phyloP scores from a whole-genome alignment of 2,888 invertebrate genomes.

The Syritta pipiens region DNA sequence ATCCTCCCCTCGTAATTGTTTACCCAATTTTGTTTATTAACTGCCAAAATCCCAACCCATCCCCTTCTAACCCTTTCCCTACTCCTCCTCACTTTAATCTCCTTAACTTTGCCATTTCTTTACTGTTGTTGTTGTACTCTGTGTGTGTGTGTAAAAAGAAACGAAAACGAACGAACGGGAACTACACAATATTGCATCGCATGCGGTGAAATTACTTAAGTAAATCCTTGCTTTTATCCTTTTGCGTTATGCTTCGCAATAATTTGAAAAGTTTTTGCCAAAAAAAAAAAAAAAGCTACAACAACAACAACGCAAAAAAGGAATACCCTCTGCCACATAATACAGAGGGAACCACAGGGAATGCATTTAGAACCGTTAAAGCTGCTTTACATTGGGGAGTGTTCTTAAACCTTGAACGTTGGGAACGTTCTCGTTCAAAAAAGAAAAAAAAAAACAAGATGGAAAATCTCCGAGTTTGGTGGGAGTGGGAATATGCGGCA shows the following conservation, averaged over 20 bases:
- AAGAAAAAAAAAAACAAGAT: neutral
- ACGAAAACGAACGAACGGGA: neutral
- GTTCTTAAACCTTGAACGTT: neutral
- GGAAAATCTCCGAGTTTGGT: neutral
- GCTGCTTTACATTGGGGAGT: neutral
- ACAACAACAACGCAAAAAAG: neutral
- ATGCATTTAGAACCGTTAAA: neutral
- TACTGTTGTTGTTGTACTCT: neutral
- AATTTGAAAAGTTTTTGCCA: slow-evolving; percentile 38
- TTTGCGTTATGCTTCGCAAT: slow-evolving; percentile 15
- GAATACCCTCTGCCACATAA: neutral
- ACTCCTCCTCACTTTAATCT: neutral
- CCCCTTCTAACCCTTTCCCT: neutral
- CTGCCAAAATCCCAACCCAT: neutral
- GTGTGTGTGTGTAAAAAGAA: neutral
- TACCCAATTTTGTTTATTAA: slow-evolving; percentile 3
- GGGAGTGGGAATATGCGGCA: neutral
- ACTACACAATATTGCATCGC: slow-evolving; percentile 10
- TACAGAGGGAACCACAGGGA: neutral
- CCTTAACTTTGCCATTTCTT: slow-evolving; percentile 15
- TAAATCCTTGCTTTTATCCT: slow-evolving; percentile 36
- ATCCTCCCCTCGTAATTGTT: neutral
- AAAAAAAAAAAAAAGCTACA: neutral
- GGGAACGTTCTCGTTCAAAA: neutral
- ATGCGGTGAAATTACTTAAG: slow-evolving; percentile 52